Base-by-base conservation (phyloP, 2,113 vertebrate species). In the Ammospiza caudacuta region DNA sequence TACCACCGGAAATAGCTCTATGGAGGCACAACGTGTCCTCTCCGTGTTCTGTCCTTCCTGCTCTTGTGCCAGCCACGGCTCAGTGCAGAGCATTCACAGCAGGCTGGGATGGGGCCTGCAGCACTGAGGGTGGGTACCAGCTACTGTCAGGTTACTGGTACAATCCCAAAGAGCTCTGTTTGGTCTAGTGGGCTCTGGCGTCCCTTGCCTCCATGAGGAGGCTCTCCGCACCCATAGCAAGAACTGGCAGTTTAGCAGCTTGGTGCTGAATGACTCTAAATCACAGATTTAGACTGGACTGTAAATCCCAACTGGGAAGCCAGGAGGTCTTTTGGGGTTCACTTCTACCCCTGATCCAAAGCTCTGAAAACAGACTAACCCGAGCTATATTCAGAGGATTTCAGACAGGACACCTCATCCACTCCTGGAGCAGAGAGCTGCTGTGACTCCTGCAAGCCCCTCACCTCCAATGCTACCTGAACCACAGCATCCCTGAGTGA, bases 41-140 rank as follows among this genome's bases (percentile, higher is more conserved):
- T 18, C 46, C 0, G 0, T 4, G 19, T 46, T 83, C 6, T 63
- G 62, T 24, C 51, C 3, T 3, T 43, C 64, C 43, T 2, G 10
- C 37, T 79, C 52, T 68, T 0, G 1, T 4, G 46, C 0, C 0
- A 23, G 27, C 0, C 0, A 87, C 43, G n/a, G 74, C 33, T 69
- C 27, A 2, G 6, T 1, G 3, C 54, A 52, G 39, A 46, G 37
- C 41, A 85, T 17, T 51, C 64, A 29, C 27, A 75, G 54, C 18
- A 29, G 16, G 54, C 15, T 44, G 51, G 29, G 35, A 66, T 21
- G 0, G 1, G 39, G 39, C 31, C 24, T 52, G 39, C 11, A 41
- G 31, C 2, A 9, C 68, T 72, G 58, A 2, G 39, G 14, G 20
- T 49, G 22, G 10, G 28, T 63, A 78, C 33, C 3, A 0, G 39